Conservation (phyloP, 2,888 invertebrate genomes). For the Halictus quadricinctus region DNA sequence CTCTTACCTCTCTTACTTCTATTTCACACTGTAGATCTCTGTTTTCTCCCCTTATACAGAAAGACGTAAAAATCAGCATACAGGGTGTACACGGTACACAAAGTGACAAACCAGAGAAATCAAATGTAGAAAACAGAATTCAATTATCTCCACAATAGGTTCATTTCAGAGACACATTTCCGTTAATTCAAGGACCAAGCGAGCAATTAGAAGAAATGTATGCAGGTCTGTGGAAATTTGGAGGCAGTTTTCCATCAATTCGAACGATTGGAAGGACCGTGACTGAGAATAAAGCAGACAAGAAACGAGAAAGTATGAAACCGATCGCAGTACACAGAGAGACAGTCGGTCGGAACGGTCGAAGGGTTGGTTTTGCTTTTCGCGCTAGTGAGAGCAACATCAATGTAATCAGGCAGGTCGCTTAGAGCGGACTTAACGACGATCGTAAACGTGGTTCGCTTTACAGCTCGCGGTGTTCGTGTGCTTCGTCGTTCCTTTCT, state of each 20-base stretch:
- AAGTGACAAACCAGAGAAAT: too few species aligned
- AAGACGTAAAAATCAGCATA: too few species aligned
- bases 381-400: conserved; percentile 71
- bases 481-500: conserved; percentile 33
- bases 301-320: background rate
- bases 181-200: background rate
- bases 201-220: background rate
- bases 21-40: too few species aligned
- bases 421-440: conserved; percentile 77
- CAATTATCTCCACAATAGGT: too few species aligned
- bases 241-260: background rate
- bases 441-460: conserved; percentile 78
- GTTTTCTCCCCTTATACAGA: too few species aligned
- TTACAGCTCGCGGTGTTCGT: conserved; percentile 70
- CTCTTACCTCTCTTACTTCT: too few species aligned
- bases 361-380: conserved; percentile 51
- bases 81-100: too few species aligned
- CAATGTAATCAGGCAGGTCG: conserved; percentile 79
- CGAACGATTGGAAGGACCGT: background rate
- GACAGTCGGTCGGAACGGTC: conserved; percentile 25
- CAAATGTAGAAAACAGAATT: too few species aligned
- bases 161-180: too few species aligned
- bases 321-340: conserved; percentile 2
- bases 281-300: background rate
- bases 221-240: too few species aligned